Evolutionary conservation across 2,797 vertebrate species (phyloP).

Genomic region (Erpetoichthys calabaricus): DNA sequence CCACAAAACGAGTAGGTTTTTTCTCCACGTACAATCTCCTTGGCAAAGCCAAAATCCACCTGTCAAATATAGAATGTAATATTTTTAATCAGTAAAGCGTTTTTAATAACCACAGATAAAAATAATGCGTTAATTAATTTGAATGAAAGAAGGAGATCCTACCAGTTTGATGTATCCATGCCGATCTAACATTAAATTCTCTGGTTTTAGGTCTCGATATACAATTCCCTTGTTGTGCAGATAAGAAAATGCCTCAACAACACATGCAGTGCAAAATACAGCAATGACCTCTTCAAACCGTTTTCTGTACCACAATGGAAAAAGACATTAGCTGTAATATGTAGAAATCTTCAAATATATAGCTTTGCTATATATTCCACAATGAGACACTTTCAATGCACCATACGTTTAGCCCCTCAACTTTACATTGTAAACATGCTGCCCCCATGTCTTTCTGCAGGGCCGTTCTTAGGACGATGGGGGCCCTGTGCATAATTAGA

Average conservation of each 20-base stretch:
- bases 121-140: no score
- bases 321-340: no score
- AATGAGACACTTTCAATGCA: no score
- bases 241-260: constrained; percentile 65
- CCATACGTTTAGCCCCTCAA: no score
- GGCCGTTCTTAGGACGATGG: no score
- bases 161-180: constrained; percentile 64
- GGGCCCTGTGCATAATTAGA: no score
- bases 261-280: constrained; percentile 59
- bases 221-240: constrained; percentile 62
- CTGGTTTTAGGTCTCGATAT: constrained; percentile 72
- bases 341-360: no score
- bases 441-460: no score
- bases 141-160: constrained; percentile 5
- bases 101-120: not conserved
- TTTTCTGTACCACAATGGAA: constrained; percentile 32
- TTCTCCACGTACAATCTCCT: constrained; percentile 51
- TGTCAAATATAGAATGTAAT: constrained; percentile 15
- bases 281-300: constrained; percentile 54
- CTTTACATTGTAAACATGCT: no score
- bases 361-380: no score
- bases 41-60: constrained; percentile 77
- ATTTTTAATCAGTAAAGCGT: not conserved
- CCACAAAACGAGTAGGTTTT: constrained; percentile 71
- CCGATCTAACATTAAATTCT: constrained; percentile 67